These are phyloP conservation scores for Ormyrus rosae DNA, from an alignment of 2,888 invertebrate genomes.

Conservation along the genomic window DNA sequence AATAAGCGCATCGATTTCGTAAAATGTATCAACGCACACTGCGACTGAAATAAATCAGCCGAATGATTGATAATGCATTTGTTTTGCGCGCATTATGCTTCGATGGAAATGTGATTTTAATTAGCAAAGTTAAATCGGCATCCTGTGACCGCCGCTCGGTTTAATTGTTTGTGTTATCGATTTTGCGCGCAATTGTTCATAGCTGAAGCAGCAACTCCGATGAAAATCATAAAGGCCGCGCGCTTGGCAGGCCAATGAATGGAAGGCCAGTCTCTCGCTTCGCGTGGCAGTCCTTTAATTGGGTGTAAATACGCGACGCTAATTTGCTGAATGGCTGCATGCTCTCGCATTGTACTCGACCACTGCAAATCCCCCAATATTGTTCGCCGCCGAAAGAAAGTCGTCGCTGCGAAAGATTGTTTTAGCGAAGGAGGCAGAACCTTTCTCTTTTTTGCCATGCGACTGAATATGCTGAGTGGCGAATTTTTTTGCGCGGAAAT, in stretches of 20 bases:
- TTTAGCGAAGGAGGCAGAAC: too few species aligned
- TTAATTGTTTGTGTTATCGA: slow-evolving; percentile 47
- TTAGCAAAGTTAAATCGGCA: slow-evolving; percentile 37
- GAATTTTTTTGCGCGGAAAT: too few species aligned
- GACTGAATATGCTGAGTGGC: too few species aligned
- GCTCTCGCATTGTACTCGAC: background rate
- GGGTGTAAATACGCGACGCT: slow-evolving; percentile 44
- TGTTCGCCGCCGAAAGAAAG: too few species aligned
- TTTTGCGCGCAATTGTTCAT: slow-evolving; percentile 29
- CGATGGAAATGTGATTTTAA: slow-evolving; percentile 32
- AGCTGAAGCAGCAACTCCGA: background rate
- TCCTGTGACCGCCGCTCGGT: background rate
- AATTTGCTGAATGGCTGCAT: slow-evolving; percentile 32
- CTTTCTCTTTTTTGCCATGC: too few species aligned
- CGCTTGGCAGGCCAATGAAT: slow-evolving; percentile 5
- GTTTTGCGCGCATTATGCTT: background rate
- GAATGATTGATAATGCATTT: slow-evolving; percentile 29
- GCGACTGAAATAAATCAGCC: background rate
- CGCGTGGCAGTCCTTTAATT: slow-evolving; percentile 22
- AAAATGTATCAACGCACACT: too few species aligned
- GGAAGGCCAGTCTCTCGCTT: slow-evolving; percentile 8
- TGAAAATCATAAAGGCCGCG: slow-evolving; percentile 38
- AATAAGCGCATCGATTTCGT: background rate
- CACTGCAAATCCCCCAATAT: too few species aligned
- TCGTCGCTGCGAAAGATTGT: too few species aligned